phyloP scores from a whole-genome alignment of 2,113 vertebrate species.

The Petroica traversi region DNA sequence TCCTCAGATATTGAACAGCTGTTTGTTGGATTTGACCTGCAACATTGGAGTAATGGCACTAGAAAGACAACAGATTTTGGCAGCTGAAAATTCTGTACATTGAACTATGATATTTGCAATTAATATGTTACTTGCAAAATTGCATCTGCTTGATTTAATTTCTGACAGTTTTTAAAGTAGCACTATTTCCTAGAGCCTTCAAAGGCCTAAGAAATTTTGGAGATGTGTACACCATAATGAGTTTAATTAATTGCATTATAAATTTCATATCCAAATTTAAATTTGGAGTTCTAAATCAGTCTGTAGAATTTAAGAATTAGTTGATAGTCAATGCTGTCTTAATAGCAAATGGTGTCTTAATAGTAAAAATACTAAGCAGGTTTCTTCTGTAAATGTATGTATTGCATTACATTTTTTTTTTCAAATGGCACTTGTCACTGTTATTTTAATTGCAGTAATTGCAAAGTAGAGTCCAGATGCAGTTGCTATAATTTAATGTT shows the following conservation, averaged over 20 bases:
- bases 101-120: conserved; percentile 40
- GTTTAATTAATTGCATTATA: not conserved
- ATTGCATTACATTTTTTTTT: not conserved
- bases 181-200: not conserved
- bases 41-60: conserved; percentile 14
- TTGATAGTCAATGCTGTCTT: not conserved
- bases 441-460: not conserved
- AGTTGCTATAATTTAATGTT: not conserved
- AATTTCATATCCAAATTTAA: not conserved
- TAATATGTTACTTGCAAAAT: conserved; percentile 36
- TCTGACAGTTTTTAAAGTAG: not conserved
- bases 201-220: not conserved
- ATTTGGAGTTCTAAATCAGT: not conserved
- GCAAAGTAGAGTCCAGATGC: not conserved
- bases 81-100: conserved; percentile 22
- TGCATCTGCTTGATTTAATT: conserved; percentile 27
- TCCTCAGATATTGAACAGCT: conserved; percentile 32
- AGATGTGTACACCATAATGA: not conserved
- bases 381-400: not conserved
- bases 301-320: not conserved
- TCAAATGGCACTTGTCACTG: not conserved
- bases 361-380: not conserved
- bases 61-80: conserved; percentile 37
- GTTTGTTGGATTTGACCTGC: conserved; percentile 49
- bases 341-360: not conserved